Evolutionary conservation across 1,140 invertebrate species (phyloP).

Genomic region (Ctenoplectra terminalis): DNA sequence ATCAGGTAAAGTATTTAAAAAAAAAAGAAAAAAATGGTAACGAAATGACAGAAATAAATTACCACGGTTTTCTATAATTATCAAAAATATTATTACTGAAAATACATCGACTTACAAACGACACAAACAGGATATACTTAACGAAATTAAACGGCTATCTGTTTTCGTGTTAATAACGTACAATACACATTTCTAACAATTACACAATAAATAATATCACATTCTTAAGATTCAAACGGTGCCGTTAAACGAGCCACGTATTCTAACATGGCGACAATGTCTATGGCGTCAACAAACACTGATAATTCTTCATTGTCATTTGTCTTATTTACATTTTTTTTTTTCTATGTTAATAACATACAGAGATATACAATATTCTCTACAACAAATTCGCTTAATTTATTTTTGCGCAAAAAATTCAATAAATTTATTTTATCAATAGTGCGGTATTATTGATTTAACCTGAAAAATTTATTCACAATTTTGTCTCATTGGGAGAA

Average conservation of each 20-base stretch:
- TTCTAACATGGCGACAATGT: neutral
- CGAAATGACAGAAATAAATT: too few relatives aligned
- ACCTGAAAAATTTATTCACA: neutral
- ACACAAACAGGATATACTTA: conserved; percentile 10
- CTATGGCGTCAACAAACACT: neutral
- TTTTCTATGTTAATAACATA: conserved; percentile 10
- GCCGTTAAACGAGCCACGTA: neutral
- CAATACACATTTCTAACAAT: conserved; percentile 13
- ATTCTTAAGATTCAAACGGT: conserved; percentile 24
- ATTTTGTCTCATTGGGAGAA: neutral
- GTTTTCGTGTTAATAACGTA: neutral
- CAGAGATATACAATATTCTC: neutral
- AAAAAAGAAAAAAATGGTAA: too few relatives aligned
- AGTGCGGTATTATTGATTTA: neutral
- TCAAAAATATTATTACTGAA: conserved; percentile 57
- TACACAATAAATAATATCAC: conserved; percentile 56
- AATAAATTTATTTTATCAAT: neutral
- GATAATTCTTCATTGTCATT: conserved; percentile 1
- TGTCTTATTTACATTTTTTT: neutral
- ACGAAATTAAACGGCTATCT: neutral
- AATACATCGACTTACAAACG: conserved; percentile 33
- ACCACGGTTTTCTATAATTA: conserved; percentile 20
- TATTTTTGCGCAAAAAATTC: neutral
- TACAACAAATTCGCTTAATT: neutral
- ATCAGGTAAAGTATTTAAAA: too few relatives aligned